These are phyloP conservation scores for Chouioia cunea DNA, from an alignment of 2,888 invertebrate genomes.

Conservation along the genomic window DNA sequence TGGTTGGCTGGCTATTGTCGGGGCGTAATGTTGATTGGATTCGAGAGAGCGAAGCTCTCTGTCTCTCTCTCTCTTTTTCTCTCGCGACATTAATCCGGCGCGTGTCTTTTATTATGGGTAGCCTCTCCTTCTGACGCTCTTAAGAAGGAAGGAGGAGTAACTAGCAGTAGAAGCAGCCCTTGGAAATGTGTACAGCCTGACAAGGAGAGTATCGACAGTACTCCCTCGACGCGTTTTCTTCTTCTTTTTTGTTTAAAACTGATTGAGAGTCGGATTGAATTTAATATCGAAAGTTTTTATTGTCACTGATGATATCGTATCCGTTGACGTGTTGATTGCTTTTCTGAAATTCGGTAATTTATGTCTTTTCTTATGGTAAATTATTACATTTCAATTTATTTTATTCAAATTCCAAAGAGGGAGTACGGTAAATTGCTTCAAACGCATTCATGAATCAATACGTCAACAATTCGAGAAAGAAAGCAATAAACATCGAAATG, in stretches of 20 bases:
- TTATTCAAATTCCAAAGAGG: too few relatives aligned
- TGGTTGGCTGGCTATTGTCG: constrained; percentile 68
- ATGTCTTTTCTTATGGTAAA: too few relatives aligned
- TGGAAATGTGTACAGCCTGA: constrained; percentile 23
- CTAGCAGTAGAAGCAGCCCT: constrained; percentile 12
- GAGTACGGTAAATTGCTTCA: too few relatives aligned
- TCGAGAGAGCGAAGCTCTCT: constrained; percentile 63
- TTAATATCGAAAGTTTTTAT: constrained; percentile 37
- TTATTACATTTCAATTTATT: too few relatives aligned
- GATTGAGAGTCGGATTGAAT: constrained; percentile 42
- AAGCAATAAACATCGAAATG: constrained; percentile 1
- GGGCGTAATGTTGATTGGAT: constrained; percentile 68
- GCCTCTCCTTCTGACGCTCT: neutral
- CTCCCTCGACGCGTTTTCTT: neutral
- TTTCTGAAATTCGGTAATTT: neutral
- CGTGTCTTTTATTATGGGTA: constrained; percentile 65
- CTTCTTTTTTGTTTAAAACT: constrained; percentile 43
- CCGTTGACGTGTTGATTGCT: constrained; percentile 26
- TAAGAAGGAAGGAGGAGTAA: neutral
- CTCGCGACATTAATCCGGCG: constrained; percentile 66
- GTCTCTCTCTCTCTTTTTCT: too few relatives aligned
- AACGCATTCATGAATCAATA: too few relatives aligned
- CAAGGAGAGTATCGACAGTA: neutral
- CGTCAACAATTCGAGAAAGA: neutral
- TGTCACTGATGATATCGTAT: constrained; percentile 22